These are phyloP conservation scores for Erebia palarica DNA, from an alignment of 2,888 invertebrate genomes.

Conservation along the genomic window DNA sequence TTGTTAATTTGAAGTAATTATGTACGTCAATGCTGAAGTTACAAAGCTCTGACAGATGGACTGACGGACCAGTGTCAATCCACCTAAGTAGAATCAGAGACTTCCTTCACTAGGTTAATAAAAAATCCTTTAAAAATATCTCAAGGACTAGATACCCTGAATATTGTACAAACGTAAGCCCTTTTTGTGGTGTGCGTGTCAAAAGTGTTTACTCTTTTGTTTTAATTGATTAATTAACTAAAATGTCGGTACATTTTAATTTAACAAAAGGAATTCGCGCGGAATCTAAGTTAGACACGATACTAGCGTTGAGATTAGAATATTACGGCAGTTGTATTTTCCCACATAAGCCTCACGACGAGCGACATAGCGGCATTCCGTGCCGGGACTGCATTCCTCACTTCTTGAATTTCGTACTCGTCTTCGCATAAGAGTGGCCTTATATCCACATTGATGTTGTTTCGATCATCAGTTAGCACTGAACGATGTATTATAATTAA, in stretches of 20 bases:
- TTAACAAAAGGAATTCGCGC: slow-evolving; percentile 3
- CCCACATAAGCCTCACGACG: slow-evolving; percentile 32
- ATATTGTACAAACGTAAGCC: too few relatives aligned
- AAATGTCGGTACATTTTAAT: slow-evolving; percentile 9
- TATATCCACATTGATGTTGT: slow-evolving; percentile 30
- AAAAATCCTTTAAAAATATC: too few relatives aligned
- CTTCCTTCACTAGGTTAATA: too few relatives aligned
- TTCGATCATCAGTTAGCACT: not conserved
- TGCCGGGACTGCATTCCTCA: slow-evolving; percentile 68
- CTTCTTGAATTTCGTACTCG: slow-evolving; percentile 62
- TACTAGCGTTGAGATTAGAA: slow-evolving; percentile 19
- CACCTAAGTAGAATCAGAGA: too few relatives aligned
- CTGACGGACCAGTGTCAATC: too few relatives aligned
- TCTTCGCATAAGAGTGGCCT: slow-evolving; percentile 41
- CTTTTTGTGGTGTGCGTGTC: too few relatives aligned
- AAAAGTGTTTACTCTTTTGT: not conserved
- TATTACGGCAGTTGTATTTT: slow-evolving; percentile 24
- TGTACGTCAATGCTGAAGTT: too few relatives aligned
- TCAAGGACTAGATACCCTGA: too few relatives aligned
- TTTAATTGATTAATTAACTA: not conserved
- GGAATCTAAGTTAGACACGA: slow-evolving; percentile 6
- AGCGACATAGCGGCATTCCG: slow-evolving; percentile 57
- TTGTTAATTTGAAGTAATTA: too few relatives aligned
- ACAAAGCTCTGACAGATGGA: too few relatives aligned
- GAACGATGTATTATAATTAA: too few relatives aligned